phyloP scores from a whole-genome alignment of 2,797 vertebrate species.

The Paramormyrops hopkinsi region DNA sequence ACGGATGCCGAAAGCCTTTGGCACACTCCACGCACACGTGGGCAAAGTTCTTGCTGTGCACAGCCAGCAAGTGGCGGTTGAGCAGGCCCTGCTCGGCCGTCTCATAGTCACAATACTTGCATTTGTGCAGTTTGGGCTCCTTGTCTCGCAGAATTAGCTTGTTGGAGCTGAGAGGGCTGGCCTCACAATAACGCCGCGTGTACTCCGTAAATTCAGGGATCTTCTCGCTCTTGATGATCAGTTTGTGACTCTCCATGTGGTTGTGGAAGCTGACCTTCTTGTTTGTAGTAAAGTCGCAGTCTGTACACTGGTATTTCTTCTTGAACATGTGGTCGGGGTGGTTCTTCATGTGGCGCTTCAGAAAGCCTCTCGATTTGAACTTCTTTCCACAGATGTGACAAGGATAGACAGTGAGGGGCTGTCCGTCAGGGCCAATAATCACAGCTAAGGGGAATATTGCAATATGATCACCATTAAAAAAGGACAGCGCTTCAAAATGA shows the following conservation, averaged over 20 bases:
- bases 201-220: conserved; percentile 91
- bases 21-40: conserved; percentile 83
- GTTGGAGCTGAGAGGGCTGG: conserved; percentile 88
- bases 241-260: conserved; percentile 95
- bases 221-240: conserved; percentile 88
- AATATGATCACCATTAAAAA: neutral
- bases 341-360: conserved; percentile 86
- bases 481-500: conserved; percentile 6
- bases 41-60: conserved; percentile 81
- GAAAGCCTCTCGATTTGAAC: conserved; percentile 81
- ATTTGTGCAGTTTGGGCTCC: conserved; percentile 81
- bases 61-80: conserved; percentile 76
- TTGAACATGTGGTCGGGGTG: conserved; percentile 82
- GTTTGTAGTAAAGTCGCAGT: conserved; percentile 86
- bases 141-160: conserved; percentile 95
- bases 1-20: conserved; percentile 81
- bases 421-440: conserved; percentile 83
- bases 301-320: conserved; percentile 84
- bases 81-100: conserved; percentile 79
- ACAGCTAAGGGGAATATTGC: conserved; percentile 67
- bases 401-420: conserved; percentile 81
- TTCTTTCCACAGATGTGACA: conserved; percentile 86
- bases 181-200: conserved; percentile 86
- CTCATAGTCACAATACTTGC: conserved; percentile 85
- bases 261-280: conserved; percentile 86